Evolutionary conservation across 2,113 vertebrate species (phyloP).

Genomic region (Uria lomvia): DNA sequence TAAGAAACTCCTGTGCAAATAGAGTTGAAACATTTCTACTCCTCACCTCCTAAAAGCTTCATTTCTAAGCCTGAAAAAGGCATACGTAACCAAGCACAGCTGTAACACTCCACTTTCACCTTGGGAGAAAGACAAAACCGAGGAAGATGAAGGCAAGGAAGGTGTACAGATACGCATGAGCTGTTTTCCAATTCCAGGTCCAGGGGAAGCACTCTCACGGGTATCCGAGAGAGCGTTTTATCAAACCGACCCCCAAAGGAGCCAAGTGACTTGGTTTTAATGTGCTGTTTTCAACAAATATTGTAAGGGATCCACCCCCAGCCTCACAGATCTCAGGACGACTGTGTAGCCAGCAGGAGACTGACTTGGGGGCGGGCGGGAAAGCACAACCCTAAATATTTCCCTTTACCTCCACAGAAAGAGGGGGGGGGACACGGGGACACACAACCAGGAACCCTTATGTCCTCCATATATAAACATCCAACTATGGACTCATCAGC

Average conservation of each 20-base stretch:
- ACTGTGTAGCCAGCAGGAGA: background rate
- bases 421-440: fast-evolving
- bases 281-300: background rate
- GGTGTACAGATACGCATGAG: background rate
- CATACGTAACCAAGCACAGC: background rate
- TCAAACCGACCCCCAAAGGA: background rate
- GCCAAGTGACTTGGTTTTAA: background rate
- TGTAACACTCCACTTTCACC: background rate
- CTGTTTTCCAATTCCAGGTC: background rate
- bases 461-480: background rate
- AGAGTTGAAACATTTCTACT: background rate
- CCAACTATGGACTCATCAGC: background rate
- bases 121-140: background rate
- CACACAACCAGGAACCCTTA: background rate
- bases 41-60: background rate
- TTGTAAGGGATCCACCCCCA: background rate
- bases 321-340: background rate
- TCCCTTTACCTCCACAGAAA: background rate
- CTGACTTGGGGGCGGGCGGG: background rate
- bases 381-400: background rate
- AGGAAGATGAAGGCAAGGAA: background rate
- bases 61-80: background rate
- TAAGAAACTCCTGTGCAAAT: background rate
- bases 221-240: background rate
- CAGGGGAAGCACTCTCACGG: background rate